A percentile compares a stretch with the other conserved stretches of the same genome.
phyloP scores from a whole-genome alignment of 2,797 vertebrate genomes.

The Poecilia gillii region DNA sequence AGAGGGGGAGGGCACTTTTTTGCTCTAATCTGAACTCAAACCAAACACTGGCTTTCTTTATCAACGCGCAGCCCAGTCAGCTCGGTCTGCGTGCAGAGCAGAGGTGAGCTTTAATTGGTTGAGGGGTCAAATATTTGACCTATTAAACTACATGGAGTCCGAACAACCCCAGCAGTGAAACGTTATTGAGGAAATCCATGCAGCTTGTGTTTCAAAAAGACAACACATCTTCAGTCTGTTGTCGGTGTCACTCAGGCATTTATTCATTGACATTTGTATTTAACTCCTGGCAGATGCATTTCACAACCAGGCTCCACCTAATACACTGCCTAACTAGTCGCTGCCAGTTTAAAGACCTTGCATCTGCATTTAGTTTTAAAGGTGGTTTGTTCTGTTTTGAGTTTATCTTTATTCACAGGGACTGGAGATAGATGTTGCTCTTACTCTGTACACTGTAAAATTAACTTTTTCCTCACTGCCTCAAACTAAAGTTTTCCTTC shows the following conservation, averaged over 20 bases:
- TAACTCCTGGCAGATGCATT: background rate
- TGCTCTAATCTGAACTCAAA: slow-evolving; percentile 2
- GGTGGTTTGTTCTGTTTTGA: background rate
- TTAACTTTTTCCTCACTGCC: background rate
- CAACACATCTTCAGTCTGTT: background rate
- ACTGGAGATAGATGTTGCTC: background rate
- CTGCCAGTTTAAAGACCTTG: background rate
- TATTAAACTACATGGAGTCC: slow-evolving; percentile 20
- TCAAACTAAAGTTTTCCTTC: background rate
- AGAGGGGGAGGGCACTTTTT: background rate
- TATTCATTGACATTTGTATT: background rate
- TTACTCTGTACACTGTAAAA: background rate
- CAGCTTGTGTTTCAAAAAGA: slow-evolving; percentile 18
- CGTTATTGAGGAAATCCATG: slow-evolving; percentile 8
- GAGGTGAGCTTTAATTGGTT: slow-evolving; percentile 20
- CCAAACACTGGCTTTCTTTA: background rate
- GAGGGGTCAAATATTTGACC: slow-evolving; percentile 22
- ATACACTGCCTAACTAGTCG: background rate
- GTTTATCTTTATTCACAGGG: background rate
- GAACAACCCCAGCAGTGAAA: slow-evolving; percentile 15
- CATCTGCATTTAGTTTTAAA: background rate
- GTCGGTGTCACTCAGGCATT: slow-evolving; percentile 4
- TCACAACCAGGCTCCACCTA: background rate
- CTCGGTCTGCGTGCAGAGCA: slow-evolving; percentile 7
- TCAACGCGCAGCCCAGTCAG: background rate